Base-by-base conservation (phyloP, 2,113 vertebrate genomes). In the Oncorhynchus gorbuscha region DNA sequence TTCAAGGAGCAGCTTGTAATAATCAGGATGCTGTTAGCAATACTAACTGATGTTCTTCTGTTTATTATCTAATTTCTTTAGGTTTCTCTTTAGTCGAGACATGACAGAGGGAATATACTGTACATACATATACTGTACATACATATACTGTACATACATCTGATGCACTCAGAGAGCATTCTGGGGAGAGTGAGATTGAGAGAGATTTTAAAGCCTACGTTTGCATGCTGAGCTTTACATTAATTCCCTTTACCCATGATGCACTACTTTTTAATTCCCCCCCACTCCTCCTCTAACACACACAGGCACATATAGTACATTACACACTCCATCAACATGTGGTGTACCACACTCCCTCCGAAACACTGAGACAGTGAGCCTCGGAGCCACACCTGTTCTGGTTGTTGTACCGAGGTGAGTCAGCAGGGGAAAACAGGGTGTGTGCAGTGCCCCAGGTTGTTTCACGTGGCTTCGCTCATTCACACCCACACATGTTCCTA, bases 1-100 rank as follows among this genome's bases (percentile, higher is more conserved):
- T 69, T 69, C 16, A 69, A 39, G 45, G 67, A 45, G 32, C 67
- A 69, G 67, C 67, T 69, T 69, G 67, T 7, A 69, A 30, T 20
- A 35, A 69, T 69, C 67, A 69, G 26, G 14, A 69, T 35, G 67
- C 28, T 20, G 67, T 32, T 69, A 35, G 32, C 59, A n/a, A 62
- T n/a, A 22, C 59, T 22, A 22, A 62, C 59, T 9, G 59, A 24
- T 45, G 9, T 8, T 9, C 59, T 62, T 22, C 13, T 9, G 13
- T 62, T 62, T 9, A 62, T 62, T 9, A 62, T 62, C 59, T 62
- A 0, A 11, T 22, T 62, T n/a, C 20, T 11, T 45, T 45, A 9
- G 39, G 8, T 45, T 45, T 45, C 39, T 3, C 39, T 45, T 45
- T 12, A 11, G 39, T 12, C 39, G 39, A 11, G 39, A 39, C 39